Conservation (phyloP, 2,888 invertebrate species). For the Tinea trinotella region DNA sequence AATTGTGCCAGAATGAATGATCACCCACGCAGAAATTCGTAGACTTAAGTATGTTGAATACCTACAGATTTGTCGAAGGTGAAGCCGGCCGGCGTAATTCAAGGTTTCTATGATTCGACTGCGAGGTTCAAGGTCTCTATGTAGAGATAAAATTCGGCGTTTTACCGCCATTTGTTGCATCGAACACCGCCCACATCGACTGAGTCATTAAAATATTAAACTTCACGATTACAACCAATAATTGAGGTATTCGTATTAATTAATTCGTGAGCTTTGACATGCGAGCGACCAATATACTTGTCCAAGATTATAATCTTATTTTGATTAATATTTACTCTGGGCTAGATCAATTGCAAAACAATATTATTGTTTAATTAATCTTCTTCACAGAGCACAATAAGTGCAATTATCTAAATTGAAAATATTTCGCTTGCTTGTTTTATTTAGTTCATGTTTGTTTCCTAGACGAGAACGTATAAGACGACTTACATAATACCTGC, state of each 20-base stretch:
- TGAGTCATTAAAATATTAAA: constrained; percentile 41
- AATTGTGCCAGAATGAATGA: constrained; percentile 22
- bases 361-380: too few relatives aligned
- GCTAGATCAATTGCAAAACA: too few relatives aligned
- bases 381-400: too few relatives aligned
- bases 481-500: constrained; percentile 1
- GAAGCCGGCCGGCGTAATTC: constrained; percentile 22
- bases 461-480: neutral
- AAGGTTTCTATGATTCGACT: constrained; percentile 27
- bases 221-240: too few relatives aligned
- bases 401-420: too few relatives aligned
- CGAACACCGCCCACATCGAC: constrained; percentile 37
- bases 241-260: too few relatives aligned
- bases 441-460: too few relatives aligned
- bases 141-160: constrained; percentile 23
- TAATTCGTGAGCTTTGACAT: neutral
- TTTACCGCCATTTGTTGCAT: constrained; percentile 55
- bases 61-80: constrained; percentile 4
- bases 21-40: constrained; percentile 34
- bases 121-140: constrained; percentile 33
- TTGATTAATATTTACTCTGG: too few relatives aligned
- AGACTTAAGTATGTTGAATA: constrained; percentile 22
- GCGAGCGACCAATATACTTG: too few relatives aligned
- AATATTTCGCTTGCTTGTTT: too few relatives aligned
- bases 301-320: too few relatives aligned